phyloP scores from a whole-genome alignment of 2,888 invertebrate species.

The Caradrina kadenii region DNA sequence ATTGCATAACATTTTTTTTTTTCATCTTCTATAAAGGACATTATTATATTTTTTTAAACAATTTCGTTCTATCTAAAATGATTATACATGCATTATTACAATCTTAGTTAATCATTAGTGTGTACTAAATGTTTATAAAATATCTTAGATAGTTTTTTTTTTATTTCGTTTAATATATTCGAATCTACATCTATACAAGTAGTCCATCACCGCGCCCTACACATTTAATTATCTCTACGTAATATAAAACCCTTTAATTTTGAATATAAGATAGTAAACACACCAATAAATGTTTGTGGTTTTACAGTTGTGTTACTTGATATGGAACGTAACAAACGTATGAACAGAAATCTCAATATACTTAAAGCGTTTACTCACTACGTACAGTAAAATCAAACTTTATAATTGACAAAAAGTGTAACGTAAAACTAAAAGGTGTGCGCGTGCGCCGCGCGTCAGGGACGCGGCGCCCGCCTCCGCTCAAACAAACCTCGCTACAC shows the following conservation, averaged over 20 bases:
- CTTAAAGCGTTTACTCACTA: conserved; percentile 72
- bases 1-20: conserved; percentile 65
- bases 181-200: conserved; percentile 82
- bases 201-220: conserved; percentile 85
- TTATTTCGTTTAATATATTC: conserved; percentile 79
- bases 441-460: conserved; percentile 45
- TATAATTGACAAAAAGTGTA: conserved; percentile 87
- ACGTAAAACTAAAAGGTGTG: conserved; percentile 73
- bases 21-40: conserved; percentile 68
- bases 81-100: conserved; percentile 82
- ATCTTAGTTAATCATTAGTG: conserved; percentile 79
- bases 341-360: conserved; percentile 74
- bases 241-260: conserved; percentile 79
- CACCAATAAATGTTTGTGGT: conserved; percentile 76
- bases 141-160: conserved; percentile 72
- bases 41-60: conserved; percentile 72
- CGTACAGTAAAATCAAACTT: conserved; percentile 71
- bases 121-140: conserved; percentile 86
- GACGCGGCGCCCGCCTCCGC: conserved; percentile 30
- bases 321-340: conserved; percentile 84
- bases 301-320: conserved; percentile 73
- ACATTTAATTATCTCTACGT: conserved; percentile 79
- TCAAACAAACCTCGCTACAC: conserved; percentile 38
- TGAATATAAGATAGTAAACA: conserved; percentile 78
- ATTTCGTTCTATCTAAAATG: conserved; percentile 84